Evolutionary conservation across 2,888 invertebrate species (phyloP).

Genomic region (Chymomyza caudatula): DNA sequence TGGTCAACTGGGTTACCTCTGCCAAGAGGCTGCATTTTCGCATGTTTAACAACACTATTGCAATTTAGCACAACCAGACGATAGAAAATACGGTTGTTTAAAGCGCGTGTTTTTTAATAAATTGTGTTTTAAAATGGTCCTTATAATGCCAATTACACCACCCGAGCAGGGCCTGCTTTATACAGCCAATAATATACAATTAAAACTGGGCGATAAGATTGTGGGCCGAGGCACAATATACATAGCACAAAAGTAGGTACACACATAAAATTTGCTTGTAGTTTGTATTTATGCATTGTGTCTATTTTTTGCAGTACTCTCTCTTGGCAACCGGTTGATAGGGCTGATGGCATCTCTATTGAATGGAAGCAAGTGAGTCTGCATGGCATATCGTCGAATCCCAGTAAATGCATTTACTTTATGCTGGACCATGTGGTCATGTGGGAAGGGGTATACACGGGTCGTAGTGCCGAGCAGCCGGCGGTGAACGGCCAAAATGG

Average conservation of each 20-base stretch:
- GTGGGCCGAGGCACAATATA: conserved; percentile 75
- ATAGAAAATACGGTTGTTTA: background rate
- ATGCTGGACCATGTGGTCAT: conserved; percentile 75
- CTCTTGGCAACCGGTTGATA: conserved; percentile 74
- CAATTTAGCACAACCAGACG: background rate
- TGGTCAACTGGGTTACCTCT: background rate
- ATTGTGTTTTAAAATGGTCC: conserved; percentile 73
- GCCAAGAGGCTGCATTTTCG: background rate
- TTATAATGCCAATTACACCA: conserved; percentile 70
- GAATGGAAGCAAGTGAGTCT: conserved; percentile 76
- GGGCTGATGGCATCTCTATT: conserved; percentile 74
- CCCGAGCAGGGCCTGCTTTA: conserved; percentile 75
- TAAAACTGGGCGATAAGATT: conserved; percentile 72
- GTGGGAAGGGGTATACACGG: conserved; percentile 74
- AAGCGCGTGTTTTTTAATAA: conserved; percentile 29
- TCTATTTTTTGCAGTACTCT: conserved; percentile 60
- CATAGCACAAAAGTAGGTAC: conserved; percentile 74
- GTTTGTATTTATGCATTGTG: conserved; percentile 4
- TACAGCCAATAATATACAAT: conserved; percentile 68
- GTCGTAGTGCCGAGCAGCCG: conserved; percentile 25
- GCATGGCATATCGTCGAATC: conserved; percentile 75
- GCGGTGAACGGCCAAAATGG: conserved; percentile 58
- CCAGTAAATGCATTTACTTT: conserved; percentile 75
- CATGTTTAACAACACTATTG: background rate
- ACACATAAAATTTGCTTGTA: background rate